A percentile compares a stretch with the other conserved stretches of the same genome.
phyloP scores from a whole-genome alignment of 2,113 vertebrate species.

The Actinemys pallida region DNA sequence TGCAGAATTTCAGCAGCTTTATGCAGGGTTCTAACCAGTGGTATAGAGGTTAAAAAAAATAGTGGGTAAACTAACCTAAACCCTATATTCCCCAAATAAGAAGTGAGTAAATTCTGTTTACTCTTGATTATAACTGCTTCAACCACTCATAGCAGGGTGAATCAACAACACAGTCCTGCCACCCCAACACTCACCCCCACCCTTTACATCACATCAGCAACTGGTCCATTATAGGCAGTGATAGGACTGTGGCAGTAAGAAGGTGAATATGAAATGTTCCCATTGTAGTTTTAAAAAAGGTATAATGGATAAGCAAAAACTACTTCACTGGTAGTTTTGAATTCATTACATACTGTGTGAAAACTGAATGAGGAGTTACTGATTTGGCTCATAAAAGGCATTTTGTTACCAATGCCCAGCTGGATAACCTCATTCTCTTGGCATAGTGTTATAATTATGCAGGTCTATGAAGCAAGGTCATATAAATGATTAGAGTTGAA shows the following conservation, averaged over 20 bases:
- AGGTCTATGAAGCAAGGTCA: not conserved
- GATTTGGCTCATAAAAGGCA: not conserved
- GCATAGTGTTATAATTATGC: not conserved
- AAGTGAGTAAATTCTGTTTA: not conserved
- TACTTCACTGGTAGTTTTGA: not conserved
- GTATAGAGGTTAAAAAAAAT: not conserved
- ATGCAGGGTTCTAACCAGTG: not conserved
- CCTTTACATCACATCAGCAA: not conserved
- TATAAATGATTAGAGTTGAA: not conserved
- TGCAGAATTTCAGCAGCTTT: not conserved
- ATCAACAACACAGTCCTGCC: not conserved
- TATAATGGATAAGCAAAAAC: not conserved
- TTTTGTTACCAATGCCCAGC: not conserved
- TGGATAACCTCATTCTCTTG: not conserved
- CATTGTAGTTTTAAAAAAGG: not conserved
- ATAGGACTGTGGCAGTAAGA: not conserved
- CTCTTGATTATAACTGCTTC: not conserved
- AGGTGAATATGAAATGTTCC: not conserved
- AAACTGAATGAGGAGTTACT: not conserved
- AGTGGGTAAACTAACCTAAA: not conserved
- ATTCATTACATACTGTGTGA: not conserved
- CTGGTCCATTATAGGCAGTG: not conserved
- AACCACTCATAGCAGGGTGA: not conserved
- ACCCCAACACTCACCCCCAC: not conserved
- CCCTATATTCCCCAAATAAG: not conserved